phyloP scores from a whole-genome alignment of 2,888 invertebrate genomes.

The Catonia carolina region DNA sequence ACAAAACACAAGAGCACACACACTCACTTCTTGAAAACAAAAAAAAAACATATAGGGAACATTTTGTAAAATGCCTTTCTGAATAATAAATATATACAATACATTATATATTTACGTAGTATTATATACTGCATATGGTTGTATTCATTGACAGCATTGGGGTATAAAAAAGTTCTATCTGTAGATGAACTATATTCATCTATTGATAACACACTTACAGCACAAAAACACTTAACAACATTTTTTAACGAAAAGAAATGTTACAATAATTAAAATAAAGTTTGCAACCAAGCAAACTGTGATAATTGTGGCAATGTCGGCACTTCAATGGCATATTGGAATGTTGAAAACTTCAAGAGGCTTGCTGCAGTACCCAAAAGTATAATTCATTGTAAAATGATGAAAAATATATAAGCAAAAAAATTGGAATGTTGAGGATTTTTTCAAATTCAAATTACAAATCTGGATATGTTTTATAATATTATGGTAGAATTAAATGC shows the following conservation, averaged over 20 bases:
- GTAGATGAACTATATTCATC: slow-evolving; percentile 3
- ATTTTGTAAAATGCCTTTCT: slow-evolving; percentile 3
- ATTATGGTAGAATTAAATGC: too few relatives aligned
- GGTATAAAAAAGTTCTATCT: slow-evolving; percentile 1
- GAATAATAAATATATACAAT: slow-evolving; percentile 5
- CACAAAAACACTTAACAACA: background rate
- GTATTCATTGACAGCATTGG: background rate
- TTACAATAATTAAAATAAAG: background rate
- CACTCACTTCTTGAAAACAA: background rate
- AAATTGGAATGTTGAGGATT: too few relatives aligned
- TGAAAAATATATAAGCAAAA: too few relatives aligned
- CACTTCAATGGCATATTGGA: too few relatives aligned
- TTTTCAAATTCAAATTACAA: too few relatives aligned
- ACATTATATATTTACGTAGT: too few relatives aligned
- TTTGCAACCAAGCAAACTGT: background rate
- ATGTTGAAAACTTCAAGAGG: too few relatives aligned
- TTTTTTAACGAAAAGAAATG: background rate
- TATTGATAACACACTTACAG: slow-evolving; percentile 14
- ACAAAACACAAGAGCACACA: background rate
- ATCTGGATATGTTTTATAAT: too few relatives aligned
- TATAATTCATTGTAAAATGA: too few relatives aligned
- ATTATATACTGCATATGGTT: slow-evolving; percentile 5
- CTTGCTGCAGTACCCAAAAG: too few relatives aligned
- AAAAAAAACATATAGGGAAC: background rate
- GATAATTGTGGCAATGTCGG: background rate